phyloP scores from a whole-genome alignment of 2,113 vertebrate genomes.

The Trichechus manatus region DNA sequence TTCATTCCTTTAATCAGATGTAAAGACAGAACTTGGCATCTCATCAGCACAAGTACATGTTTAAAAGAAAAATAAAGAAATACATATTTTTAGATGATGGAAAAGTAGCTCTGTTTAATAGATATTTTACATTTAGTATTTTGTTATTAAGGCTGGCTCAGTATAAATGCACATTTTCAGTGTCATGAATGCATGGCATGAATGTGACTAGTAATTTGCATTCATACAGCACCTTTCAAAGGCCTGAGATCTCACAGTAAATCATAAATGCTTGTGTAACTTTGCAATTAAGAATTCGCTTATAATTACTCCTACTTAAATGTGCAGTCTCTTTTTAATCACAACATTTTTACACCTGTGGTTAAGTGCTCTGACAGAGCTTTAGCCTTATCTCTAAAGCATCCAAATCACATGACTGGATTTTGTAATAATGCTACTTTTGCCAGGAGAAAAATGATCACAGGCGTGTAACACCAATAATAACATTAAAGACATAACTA shows the following conservation, averaged over 20 bases:
- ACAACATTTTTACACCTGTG: constrained; percentile 81
- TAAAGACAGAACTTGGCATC: constrained; percentile 46
- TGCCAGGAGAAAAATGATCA: constrained; percentile 52
- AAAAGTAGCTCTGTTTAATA: constrained; percentile 69
- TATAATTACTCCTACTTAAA: constrained; percentile 86
- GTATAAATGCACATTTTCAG: constrained; percentile 70
- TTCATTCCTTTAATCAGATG: constrained; percentile 68
- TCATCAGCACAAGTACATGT: constrained; percentile 43
- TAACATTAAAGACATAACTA: constrained; percentile 55
- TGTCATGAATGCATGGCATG: constrained; percentile 74
- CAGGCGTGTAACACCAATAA: constrained; percentile 23
- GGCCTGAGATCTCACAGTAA: constrained; percentile 76
- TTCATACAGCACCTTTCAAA: constrained; percentile 82
- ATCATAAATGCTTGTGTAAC: constrained; percentile 81
- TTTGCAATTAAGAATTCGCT: constrained; percentile 86
- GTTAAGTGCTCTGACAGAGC: constrained; percentile 80
- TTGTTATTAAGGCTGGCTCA: constrained; percentile 74
- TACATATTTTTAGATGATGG: constrained; percentile 19
- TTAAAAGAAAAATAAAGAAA: constrained; percentile 63
- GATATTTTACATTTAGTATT: constrained; percentile 77
- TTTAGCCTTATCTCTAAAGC: constrained; percentile 73
- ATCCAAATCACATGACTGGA: constrained; percentile 73
- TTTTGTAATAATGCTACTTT: constrained; percentile 68
- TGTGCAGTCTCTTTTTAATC: constrained; percentile 83
- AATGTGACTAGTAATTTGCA: constrained; percentile 82